Conservation (phyloP, 2,888 invertebrate species). For the Chloroclysta siterata region DNA sequence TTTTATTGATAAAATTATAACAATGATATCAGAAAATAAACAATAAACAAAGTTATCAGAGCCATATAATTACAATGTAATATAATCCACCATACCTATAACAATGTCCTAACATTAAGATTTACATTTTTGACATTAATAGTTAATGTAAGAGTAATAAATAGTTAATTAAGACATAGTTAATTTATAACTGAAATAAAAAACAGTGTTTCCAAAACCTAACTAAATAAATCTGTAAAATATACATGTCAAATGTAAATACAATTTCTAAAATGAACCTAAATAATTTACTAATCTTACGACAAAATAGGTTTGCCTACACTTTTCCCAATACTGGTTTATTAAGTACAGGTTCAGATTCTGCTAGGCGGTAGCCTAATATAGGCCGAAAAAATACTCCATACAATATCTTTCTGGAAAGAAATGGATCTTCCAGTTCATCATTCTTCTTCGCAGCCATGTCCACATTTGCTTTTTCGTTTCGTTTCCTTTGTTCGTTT, state of each 20-base stretch:
- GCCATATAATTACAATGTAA: conserved; percentile 45
- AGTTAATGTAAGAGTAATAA: too few relatives aligned
- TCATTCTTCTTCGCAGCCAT: background rate
- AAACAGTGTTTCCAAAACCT: too few relatives aligned
- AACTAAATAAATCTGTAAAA: too few relatives aligned
- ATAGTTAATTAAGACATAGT: too few relatives aligned
- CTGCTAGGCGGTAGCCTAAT: conserved; percentile 72
- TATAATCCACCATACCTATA: conserved; percentile 7
- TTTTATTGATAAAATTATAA: conserved; percentile 40
- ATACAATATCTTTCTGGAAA: background rate
- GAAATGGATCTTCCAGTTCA: background rate
- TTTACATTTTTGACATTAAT: too few relatives aligned
- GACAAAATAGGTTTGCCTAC: conserved; percentile 6
- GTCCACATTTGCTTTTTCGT: background rate
- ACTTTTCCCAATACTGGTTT: conserved; percentile 56
- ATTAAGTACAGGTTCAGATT: conserved; percentile 70
- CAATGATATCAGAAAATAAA: conserved; percentile 51
- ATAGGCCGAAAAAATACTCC: conserved; percentile 52
- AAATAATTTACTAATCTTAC: background rate
- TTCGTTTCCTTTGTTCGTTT: background rate
- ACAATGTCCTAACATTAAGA: conserved; percentile 1
- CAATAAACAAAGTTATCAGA: conserved; percentile 55
- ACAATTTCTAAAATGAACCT: background rate
- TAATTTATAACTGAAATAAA: too few relatives aligned
- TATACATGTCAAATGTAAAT: background rate